phyloP scores from a whole-genome alignment of 2,113 vertebrate species.

The Gopherus evgoodei region DNA sequence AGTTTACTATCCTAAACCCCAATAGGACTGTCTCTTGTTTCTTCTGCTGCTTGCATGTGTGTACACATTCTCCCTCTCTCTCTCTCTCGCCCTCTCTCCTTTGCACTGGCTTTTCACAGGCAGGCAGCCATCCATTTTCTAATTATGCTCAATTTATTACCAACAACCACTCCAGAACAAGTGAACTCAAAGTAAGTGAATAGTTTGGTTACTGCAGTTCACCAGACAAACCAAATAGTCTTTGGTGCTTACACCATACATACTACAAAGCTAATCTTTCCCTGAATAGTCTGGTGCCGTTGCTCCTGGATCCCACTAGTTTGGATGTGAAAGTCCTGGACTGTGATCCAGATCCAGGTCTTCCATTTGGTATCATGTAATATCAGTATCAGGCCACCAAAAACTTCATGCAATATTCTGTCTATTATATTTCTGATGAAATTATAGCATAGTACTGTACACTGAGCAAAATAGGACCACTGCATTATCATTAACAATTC shows the following conservation, averaged over 20 bases:
- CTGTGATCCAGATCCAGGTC: rapidly evolving
- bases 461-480: constrained; percentile 42
- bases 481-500: constrained; percentile 61
- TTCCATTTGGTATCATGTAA: rapidly evolving
- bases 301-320: neutral
- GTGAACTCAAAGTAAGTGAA: neutral
- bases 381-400: neutral
- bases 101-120: neutral
- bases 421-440: constrained; percentile 24
- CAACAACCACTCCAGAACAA: neutral
- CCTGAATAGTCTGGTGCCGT: neutral
- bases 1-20: neutral
- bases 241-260: neutral
- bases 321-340: neutral
- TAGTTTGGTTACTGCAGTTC: neutral
- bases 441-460: neutral
- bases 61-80: rapidly evolving
- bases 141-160: neutral
- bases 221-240: rapidly evolving
- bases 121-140: neutral
- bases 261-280: neutral
- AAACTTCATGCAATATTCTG: neutral
- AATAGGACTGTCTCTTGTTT: neutral
- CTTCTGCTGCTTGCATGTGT: neutral
- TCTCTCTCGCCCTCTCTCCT: rapidly evolving